These are phyloP conservation scores for Sialis lutaria DNA, from an alignment of 2,888 invertebrate species.

Conservation along the genomic window DNA sequence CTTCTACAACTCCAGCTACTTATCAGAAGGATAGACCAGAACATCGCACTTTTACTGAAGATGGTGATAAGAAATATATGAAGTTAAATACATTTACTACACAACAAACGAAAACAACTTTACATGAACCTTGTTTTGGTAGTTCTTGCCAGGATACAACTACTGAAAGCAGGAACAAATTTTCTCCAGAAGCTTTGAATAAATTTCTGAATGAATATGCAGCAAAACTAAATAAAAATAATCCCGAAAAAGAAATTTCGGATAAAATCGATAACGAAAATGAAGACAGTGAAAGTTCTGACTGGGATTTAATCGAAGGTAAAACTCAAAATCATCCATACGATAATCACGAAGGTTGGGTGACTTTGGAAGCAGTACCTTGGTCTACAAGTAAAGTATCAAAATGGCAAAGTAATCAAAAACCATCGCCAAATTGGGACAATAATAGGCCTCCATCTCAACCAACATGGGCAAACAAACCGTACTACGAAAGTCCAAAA, in stretches of 20 bases:
- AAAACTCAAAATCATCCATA: slow-evolving; percentile 39
- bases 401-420: slow-evolving; percentile 51
- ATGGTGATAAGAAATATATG: slow-evolving; percentile 1
- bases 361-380: slow-evolving; percentile 56
- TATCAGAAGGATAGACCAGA: background rate
- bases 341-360: slow-evolving; percentile 61
- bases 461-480: background rate
- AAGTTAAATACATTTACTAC: slow-evolving; percentile 5
- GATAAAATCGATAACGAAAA: background rate
- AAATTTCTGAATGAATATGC: slow-evolving; percentile 42
- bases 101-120: slow-evolving; percentile 9
- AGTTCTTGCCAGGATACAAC: slow-evolving; percentile 12
- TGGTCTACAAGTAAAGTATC: slow-evolving; percentile 68
- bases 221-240: slow-evolving; percentile 25
- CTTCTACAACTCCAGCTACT: slow-evolving; percentile 2
- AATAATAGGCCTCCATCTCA: slow-evolving; percentile 24
- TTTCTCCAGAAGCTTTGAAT: slow-evolving; percentile 37
- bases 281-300: background rate
- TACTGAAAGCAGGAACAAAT: slow-evolving; percentile 18
- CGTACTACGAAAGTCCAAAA: background rate
- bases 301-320: slow-evolving; percentile 33
- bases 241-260: background rate
- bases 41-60: background rate
- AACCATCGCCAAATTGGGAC: slow-evolving; percentile 55
- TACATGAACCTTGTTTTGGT: slow-evolving; percentile 9